Conservation (phyloP, 2,888 invertebrate genomes). For the Drosophila limbata region DNA sequence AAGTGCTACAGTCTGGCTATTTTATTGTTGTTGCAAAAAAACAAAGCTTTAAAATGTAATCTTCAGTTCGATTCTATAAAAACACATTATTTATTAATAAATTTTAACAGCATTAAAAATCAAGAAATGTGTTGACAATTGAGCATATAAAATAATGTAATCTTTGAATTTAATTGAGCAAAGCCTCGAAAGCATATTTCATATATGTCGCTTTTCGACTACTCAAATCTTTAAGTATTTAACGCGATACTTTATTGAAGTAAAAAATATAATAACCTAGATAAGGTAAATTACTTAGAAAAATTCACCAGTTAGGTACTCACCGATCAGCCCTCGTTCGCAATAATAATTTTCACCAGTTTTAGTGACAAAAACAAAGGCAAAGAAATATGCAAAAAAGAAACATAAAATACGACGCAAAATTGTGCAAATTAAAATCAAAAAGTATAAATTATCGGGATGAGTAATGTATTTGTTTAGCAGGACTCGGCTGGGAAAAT, state of each 20-base stretch:
- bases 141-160: not conserved
- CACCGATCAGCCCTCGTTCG: constrained; percentile 18
- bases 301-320: too few species aligned
- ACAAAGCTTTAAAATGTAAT: too few species aligned
- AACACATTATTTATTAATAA: too few species aligned
- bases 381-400: constrained; percentile 55
- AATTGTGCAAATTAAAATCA: constrained; percentile 74
- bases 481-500: not conserved
- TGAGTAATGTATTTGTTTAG: constrained; percentile 22
- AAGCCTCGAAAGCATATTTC: too few species aligned
- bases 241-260: too few species aligned
- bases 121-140: too few species aligned
- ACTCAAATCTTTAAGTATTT: not conserved
- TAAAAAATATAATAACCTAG: too few species aligned
- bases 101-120: too few species aligned
- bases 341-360: constrained; percentile 23
- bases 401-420: constrained; percentile 58
- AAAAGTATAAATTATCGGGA: constrained; percentile 69
- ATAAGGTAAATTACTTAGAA: too few species aligned
- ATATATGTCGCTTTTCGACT: not conserved
- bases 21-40: too few species aligned
- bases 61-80: too few species aligned
- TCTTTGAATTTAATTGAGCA: not conserved
- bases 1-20: not conserved
- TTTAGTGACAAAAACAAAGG: constrained; percentile 44